Evolutionary conservation across 2,113 vertebrate genomes (phyloP).

Genomic region (Drymodes brunneopygia): DNA sequence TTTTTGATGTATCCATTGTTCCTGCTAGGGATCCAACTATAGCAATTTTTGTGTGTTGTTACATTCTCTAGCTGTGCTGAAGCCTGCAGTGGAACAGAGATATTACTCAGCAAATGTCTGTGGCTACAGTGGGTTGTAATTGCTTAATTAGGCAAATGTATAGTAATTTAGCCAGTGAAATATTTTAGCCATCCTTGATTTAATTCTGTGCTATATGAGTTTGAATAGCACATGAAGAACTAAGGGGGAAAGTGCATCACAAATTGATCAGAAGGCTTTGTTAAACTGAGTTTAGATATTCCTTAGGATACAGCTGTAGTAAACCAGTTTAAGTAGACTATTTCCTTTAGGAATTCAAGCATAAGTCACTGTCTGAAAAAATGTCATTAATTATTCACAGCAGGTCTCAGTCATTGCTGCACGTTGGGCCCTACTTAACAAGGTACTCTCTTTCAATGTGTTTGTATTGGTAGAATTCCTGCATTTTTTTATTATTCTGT

Average conservation of each 20-base stretch:
- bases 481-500: not conserved
- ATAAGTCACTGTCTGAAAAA: not conserved
- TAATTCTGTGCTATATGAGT: not conserved
- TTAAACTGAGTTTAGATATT: not conserved
- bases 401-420: not conserved
- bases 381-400: not conserved
- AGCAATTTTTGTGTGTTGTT: not conserved
- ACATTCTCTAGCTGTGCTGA: not conserved
- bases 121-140: constrained; percentile 4
- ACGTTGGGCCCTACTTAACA: not conserved
- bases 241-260: not conserved
- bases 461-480: not conserved
- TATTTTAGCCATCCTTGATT: not conserved
- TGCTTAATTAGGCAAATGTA: constrained; percentile 33
- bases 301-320: not conserved
- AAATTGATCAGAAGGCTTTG: not conserved
- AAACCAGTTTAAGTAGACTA: not conserved
- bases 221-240: not conserved
- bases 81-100: not conserved
- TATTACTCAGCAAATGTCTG: constrained; percentile 34
- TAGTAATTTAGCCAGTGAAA: not conserved
- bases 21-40: not conserved
- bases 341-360: not conserved
- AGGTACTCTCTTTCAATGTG: not conserved
- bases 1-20: not conserved